Evolutionary conservation across 2,888 invertebrate genomes (phyloP), one percentile per base, ranked within the genome.

Genomic region (Leptopterna dolabrata): DNA sequence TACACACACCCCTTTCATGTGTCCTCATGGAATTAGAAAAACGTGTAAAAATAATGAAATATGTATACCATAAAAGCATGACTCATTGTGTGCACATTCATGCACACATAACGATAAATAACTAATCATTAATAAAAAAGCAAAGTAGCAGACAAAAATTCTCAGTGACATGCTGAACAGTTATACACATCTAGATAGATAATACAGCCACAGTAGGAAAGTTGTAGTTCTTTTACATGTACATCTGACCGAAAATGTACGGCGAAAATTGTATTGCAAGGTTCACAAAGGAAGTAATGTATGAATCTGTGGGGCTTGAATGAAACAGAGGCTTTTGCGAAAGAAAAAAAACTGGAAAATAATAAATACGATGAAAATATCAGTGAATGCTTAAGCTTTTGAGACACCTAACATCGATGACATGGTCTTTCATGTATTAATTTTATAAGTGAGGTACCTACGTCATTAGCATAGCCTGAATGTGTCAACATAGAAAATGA

Each of bases 31-130:
- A 63, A 63, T 63, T 24, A 9, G 63, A 63, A 63, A 63, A 24
- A 11, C 2, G 63, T 63, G 63, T 63, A 63, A 24, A n/a, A 11
- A 63, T 27, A 24, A 63, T 63, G 7, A 63, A 63, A 63, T 19
- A 63, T 63, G 63, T 19, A 45, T 19, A 45, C 78, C 27, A 78
- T 78, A 24, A 78, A 78, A 78, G 41, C 45, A 78, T 78, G 27
- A 43, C 78, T 76, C 36, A 6, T 45, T 78, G 88, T 88, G 88
- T 88, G 88, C 88, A 88, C 86, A 85, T 85, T 76, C 88, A 88
- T 88, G 88, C 88, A 88, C 88, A 88, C 87, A 86, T 82, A 83
- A 83, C 83, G 84, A 86, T 85, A 87, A 88, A 81, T 70, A 55
- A 70, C 83, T 41, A 36, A 87, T 63, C n/a, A 63, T 71, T 76